Evolutionary conservation across 2,113 vertebrate genomes (phyloP), one percentile per base, ranked within the genome.

Genomic region (Rhinoderma darwinii): DNA sequence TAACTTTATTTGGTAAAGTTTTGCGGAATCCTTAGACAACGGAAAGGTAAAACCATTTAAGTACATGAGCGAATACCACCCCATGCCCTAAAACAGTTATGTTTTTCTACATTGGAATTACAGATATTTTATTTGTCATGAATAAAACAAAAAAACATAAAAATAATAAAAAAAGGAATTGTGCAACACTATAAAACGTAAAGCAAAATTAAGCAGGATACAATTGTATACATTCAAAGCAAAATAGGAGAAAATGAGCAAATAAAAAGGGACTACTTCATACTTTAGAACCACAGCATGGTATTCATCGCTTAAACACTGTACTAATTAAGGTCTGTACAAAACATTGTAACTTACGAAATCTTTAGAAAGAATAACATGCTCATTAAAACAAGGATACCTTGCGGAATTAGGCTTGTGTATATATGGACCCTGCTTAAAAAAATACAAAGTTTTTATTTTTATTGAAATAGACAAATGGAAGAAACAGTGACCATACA

Each of bases 41-140:
- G n/a, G 20, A 35, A 61, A 77, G 30, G 54, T 78, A 20, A 56
- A 79, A 78, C 73, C 51, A 77, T 77, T 85, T 75, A 37, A 79
- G 84, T 32, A 75, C 51, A 78, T 39, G 43, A 79, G 41, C 32
- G 54, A 41, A 27, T 68, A 27, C 32, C 76, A 39, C 84, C 76
- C 61, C 76, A 51, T 78, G 73, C 47, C 22, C 59, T 56, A 59
- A 86, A 80, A 73, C 15, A 18, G 93, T 80, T 39, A 95, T 96
- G 96, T 95, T 93, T 96, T 96, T 96, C 92, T 96, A 97, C 95
- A 97, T 95, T 95, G 96, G 94, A 94, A 94, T 96, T 95, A 97
- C 95, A 94, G 91, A 95, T n/a, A n/a, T 94, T 90, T 95, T 94
- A 88, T 95, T 94, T 93, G 95, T 95, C 95, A 95, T 94, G 94